Conservation (phyloP, 2,888 invertebrate genomes). For the Empis livida region DNA sequence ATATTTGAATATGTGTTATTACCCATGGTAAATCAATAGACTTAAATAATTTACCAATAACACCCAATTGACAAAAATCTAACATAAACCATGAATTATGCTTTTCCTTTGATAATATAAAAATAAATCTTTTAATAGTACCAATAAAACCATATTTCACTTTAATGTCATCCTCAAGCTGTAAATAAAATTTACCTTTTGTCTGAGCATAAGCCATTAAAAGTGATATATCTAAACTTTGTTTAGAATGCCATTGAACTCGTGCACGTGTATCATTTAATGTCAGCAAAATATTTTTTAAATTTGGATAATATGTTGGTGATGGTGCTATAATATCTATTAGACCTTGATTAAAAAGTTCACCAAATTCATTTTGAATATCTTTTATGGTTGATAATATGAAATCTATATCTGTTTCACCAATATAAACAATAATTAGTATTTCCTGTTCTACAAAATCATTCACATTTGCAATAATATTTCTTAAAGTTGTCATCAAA, state of each 20-base stretch:
- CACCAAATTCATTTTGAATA: slow-evolving; percentile 56
- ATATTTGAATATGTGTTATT: too few relatives aligned
- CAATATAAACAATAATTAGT: slow-evolving; percentile 36
- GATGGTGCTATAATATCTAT: slow-evolving; percentile 75
- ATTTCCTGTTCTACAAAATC: too few relatives aligned
- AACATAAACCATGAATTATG: too few relatives aligned
- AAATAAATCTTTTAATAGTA: too few relatives aligned
- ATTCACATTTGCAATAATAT: too few relatives aligned
- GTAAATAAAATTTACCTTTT: slow-evolving; percentile 69
- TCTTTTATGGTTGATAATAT: slow-evolving; percentile 54
- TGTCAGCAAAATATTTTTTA: slow-evolving; percentile 53
- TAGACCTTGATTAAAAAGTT: slow-evolving; percentile 55
- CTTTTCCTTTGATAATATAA: too few relatives aligned
- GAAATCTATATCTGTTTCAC: slow-evolving; percentile 63
- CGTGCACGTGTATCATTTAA: slow-evolving; percentile 68
- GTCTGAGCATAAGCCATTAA: slow-evolving; percentile 78
- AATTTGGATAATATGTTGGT: slow-evolving; percentile 64
- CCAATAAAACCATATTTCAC: too few relatives aligned
- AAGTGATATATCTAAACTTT: slow-evolving; percentile 78
- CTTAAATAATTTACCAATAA: too few relatives aligned
- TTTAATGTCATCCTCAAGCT: too few relatives aligned
- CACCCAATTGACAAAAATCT: too few relatives aligned
- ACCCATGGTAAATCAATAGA: too few relatives aligned
- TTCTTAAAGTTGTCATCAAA: too few relatives aligned
- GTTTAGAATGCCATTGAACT: slow-evolving; percentile 76